A percentile compares a stretch with the other conserved stretches of the same genome.
phyloP scores from a whole-genome alignment of 2,888 invertebrate genomes.

The Acronicta aceris region DNA sequence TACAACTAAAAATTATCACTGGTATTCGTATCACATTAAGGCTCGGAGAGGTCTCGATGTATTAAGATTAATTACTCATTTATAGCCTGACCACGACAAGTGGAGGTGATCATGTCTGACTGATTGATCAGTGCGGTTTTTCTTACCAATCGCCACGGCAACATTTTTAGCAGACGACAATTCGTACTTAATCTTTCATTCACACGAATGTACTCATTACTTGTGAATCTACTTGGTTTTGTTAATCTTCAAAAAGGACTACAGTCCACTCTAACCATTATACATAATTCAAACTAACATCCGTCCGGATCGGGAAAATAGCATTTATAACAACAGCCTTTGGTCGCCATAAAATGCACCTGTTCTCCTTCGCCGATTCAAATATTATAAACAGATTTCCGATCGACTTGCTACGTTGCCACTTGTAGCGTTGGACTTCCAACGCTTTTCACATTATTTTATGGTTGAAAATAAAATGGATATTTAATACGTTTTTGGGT shows the following conservation, averaged over 20 bases:
- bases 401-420: slow-evolving; percentile 19
- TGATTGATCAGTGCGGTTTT: too few species aligned
- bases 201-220: too few species aligned
- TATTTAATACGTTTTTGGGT: neutral
- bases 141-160: neutral
- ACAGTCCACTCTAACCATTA: slow-evolving; percentile 1
- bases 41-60: too few species aligned
- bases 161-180: too few species aligned
- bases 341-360: slow-evolving; percentile 60
- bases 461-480: slow-evolving; percentile 8
- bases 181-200: too few species aligned
- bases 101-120: too few species aligned
- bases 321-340: slow-evolving; percentile 52
- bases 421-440: neutral
- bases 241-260: too few species aligned
- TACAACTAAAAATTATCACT: too few species aligned
- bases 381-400: slow-evolving; percentile 60
- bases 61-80: too few species aligned
- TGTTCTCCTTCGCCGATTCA: slow-evolving; percentile 43
- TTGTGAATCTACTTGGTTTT: too few species aligned
- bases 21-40: too few species aligned
- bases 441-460: neutral
- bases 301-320: slow-evolving; percentile 36
- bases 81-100: too few species aligned
- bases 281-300: slow-evolving; percentile 7